Conservation (phyloP, 1,140 invertebrate species). For the Neelides sp. region DNA sequence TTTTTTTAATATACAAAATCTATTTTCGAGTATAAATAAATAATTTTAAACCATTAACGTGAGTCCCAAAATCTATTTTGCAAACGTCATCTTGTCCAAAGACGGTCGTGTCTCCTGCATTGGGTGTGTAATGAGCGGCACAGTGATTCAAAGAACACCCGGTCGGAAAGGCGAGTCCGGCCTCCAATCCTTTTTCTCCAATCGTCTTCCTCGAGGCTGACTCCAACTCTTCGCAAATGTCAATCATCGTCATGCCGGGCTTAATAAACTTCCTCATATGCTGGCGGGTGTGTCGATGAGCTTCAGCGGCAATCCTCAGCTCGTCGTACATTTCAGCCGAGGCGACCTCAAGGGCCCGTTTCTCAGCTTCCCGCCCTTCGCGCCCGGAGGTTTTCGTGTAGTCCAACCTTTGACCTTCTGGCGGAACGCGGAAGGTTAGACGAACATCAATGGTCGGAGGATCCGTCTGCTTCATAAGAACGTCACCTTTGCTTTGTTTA, state of each 20-base stretch:
- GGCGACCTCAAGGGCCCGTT: constrained; percentile 3
- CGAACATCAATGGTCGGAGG: no score
- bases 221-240: constrained; percentile 96
- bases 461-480: no score
- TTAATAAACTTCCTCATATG: constrained; percentile 85
- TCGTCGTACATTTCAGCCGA: constrained; percentile 16
- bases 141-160: constrained; percentile 94
- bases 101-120: constrained; percentile 92
- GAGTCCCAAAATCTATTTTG: constrained; percentile 99
- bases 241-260: constrained; percentile 97
- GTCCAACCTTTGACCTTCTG: no score
- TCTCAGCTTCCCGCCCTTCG: no score
- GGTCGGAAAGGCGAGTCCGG: constrained; percentile 96
- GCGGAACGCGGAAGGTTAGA: no score
- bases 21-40: no score
- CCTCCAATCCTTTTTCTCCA: constrained; percentile 85
- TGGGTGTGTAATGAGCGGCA: constrained; percentile 98
- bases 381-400: no score
- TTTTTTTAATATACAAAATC: not conserved
- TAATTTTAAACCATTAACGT: constrained; percentile 68
- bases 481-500: no score
- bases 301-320: constrained; percentile 80
- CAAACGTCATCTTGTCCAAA: constrained; percentile 93
- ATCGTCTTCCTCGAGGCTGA: constrained; percentile 80
- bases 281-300: constrained; percentile 71